These are phyloP conservation scores for Eupithecia dodoneata DNA, from an alignment of 2,888 invertebrate genomes.

Conservation along the genomic window DNA sequence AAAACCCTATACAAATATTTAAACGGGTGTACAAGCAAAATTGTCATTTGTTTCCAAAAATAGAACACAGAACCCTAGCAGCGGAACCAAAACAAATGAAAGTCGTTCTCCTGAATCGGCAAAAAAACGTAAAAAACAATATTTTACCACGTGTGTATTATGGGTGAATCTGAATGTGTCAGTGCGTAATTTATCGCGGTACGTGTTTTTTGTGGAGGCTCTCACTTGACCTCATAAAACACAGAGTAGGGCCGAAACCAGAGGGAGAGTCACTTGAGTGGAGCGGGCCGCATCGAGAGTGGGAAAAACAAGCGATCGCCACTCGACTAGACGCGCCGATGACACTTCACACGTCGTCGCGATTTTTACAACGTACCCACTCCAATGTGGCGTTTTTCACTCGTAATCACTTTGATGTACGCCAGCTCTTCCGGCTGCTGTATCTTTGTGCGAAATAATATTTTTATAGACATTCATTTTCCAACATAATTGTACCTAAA, in stretches of 20 bases:
- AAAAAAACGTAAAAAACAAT: constrained; percentile 65
- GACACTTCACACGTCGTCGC: constrained; percentile 82
- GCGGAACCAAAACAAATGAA: constrained; percentile 49
- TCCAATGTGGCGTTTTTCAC: constrained; percentile 74
- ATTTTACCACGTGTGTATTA: constrained; percentile 80
- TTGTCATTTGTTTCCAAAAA: background rate
- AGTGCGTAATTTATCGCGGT: constrained; percentile 82
- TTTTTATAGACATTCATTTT: constrained; percentile 37
- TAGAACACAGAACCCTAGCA: constrained; percentile 10
- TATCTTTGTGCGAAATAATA: constrained; percentile 45
- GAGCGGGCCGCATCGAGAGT: constrained; percentile 68
- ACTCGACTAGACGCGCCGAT: constrained; percentile 78
- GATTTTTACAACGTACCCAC: constrained; percentile 82
- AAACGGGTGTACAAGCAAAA: background rate
- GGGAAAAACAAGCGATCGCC: constrained; percentile 83
- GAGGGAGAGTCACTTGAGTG: constrained; percentile 61
- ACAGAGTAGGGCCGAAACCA: constrained; percentile 76
- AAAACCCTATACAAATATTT: background rate
- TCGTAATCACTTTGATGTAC: constrained; percentile 79
- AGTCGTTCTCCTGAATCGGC: constrained; percentile 48
- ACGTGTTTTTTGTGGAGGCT: constrained; percentile 81
- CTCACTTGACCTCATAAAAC: constrained; percentile 83
- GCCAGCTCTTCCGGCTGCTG: constrained; percentile 48
- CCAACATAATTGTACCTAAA: background rate
- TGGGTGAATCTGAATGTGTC: constrained; percentile 83